Evolutionary conservation across 2,797 vertebrate species (phyloP).

Genomic region (Alosa sapidissima): DNA sequence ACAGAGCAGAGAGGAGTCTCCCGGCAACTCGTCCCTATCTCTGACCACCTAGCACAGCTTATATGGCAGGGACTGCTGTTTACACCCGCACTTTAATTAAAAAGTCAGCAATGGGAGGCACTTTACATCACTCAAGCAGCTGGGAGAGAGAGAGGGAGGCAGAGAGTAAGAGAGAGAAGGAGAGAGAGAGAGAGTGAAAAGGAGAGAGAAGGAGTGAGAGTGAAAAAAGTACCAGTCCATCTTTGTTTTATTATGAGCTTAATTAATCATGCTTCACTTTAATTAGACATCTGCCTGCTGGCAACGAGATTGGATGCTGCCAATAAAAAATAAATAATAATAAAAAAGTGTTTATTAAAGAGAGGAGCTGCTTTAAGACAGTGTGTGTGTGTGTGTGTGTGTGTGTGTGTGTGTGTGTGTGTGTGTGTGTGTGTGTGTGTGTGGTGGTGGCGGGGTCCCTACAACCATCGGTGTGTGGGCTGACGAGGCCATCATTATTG

Average conservation of each 20-base stretch:
- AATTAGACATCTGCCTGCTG: conserved; percentile 54
- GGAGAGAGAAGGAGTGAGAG: background rate
- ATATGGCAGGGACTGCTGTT: conserved; percentile 39
- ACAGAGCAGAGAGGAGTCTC: background rate
- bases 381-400: background rate
- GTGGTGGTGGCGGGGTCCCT: conserved; percentile 9
- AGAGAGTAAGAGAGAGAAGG: background rate
- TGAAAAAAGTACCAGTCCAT: conserved; percentile 19
- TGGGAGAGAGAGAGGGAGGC: conserved; percentile 19
- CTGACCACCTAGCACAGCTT: background rate
- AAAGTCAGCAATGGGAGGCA: conserved; percentile 38
- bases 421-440: background rate
- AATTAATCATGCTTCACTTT: conserved; percentile 60
- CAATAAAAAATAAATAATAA: conserved; percentile 29
- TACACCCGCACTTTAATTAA: conserved; percentile 52
- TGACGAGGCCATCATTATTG: background rate
- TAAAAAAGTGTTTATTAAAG: conserved; percentile 38
- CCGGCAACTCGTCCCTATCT: background rate
- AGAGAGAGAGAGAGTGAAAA: conserved; percentile 6
- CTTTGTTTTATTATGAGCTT: conserved; percentile 53
- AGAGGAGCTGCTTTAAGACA: background rate
- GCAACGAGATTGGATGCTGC: conserved; percentile 50
- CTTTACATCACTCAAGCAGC: conserved; percentile 44
- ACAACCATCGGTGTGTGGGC: background rate
- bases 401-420: background rate